These are phyloP conservation scores for Drusus annulatus DNA, from an alignment of 1,140 invertebrate genomes.

Conservation along the genomic window DNA sequence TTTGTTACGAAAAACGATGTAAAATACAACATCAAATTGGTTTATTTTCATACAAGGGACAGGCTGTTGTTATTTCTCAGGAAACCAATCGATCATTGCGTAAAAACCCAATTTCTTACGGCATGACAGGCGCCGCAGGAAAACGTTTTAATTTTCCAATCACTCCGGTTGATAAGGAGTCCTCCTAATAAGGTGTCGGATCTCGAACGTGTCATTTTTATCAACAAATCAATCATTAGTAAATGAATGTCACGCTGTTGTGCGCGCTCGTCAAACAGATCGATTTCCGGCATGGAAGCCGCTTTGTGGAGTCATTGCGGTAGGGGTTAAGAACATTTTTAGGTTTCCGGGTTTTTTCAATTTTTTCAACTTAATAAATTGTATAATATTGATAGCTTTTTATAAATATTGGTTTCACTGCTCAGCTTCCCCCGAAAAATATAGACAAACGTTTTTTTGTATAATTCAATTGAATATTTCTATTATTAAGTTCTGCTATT, in stretches of 20 bases:
- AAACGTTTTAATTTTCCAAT: constrained; percentile 34
- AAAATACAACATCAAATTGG: neutral
- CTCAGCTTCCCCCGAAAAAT: no score
- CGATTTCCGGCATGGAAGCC: constrained; percentile 25
- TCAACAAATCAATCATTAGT: constrained; percentile 29
- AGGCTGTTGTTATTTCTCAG: neutral
- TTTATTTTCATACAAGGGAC: neutral
- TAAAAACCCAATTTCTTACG: neutral
- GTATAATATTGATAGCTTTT: no score
- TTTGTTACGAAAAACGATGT: neutral
- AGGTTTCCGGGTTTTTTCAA: no score
- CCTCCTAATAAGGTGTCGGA: neutral
- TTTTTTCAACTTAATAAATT: no score
- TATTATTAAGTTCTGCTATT: no score
- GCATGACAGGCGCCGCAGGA: neutral
- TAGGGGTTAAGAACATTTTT: neutral
- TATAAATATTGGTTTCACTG: no score
- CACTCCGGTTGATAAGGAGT: neutral
- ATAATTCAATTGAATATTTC: no score
- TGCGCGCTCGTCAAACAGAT: constrained; percentile 21
- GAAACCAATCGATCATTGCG: constrained; percentile 6
- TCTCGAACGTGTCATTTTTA: constrained; percentile 3
- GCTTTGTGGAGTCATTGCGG: neutral
- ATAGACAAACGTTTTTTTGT: no score
- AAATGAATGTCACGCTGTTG: constrained; percentile 8